Evolutionary conservation across 1,140 invertebrate species (phyloP).

Genomic region (Neelides sp.): DNA sequence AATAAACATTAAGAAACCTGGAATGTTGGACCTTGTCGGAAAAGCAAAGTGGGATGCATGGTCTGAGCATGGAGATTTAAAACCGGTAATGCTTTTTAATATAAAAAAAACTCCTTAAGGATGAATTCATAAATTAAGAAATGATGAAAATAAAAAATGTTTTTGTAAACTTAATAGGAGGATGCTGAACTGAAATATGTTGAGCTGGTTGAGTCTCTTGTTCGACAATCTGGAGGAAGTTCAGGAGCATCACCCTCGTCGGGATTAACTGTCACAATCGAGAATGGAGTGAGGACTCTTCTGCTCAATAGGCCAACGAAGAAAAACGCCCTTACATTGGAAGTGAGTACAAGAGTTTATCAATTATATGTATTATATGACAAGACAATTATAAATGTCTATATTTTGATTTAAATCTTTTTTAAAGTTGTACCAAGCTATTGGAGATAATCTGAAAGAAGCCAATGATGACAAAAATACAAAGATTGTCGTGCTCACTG

Average conservation of each 20-base stretch:
- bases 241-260: neutral
- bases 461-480: slow-evolving; percentile 40
- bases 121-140: neutral
- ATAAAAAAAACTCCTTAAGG: neutral
- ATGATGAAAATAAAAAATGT: neutral
- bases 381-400: neutral
- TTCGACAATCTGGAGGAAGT: neutral
- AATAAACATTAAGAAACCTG: slow-evolving; percentile 43
- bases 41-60: slow-evolving; percentile 52
- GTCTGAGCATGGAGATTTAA: slow-evolving; percentile 40
- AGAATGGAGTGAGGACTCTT: slow-evolving; percentile 40
- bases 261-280: slow-evolving; percentile 27
- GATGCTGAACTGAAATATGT: slow-evolving; percentile 26
- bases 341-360: slow-evolving; percentile 33
- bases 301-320: slow-evolving; percentile 40
- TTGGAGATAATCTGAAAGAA: slow-evolving; percentile 38
- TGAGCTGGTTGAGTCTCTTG: slow-evolving; percentile 11
- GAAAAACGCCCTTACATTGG: slow-evolving; percentile 43
- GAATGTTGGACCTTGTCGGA: slow-evolving; percentile 49
- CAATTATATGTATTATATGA: no score
- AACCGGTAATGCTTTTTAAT: slow-evolving; percentile 33
- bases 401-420: slow-evolving; percentile 7
- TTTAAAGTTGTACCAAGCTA: slow-evolving; percentile 42
- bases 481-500: slow-evolving; percentile 41
- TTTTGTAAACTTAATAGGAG: slow-evolving; percentile 8